These are phyloP conservation scores for Tetranychus urticae DNA, from an alignment of 1,140 invertebrate species.

Conservation along the genomic window DNA sequence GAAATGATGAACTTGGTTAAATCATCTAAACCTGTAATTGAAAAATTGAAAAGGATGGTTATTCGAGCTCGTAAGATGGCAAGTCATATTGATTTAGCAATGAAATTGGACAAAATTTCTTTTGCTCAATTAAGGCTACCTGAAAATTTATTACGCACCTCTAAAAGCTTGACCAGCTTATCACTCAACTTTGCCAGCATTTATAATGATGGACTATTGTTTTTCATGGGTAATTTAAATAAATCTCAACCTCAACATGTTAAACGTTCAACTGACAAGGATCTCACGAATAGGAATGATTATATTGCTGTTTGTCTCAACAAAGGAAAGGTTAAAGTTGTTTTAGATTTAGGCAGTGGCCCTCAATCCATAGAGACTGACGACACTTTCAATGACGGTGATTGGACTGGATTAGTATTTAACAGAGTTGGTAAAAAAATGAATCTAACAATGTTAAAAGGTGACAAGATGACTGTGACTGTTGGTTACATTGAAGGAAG, in stretches of 20 bases:
- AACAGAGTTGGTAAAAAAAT: slow-evolving; percentile 55
- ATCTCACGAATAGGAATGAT: slow-evolving; percentile 26
- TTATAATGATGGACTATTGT: slow-evolving; percentile 49
- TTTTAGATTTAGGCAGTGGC: slow-evolving; percentile 70
- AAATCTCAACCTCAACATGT: slow-evolving; percentile 23
- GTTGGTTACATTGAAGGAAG: slow-evolving; percentile 36
- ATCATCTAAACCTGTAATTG: not conserved
- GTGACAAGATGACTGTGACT: slow-evolving; percentile 29
- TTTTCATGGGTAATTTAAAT: slow-evolving; percentile 56
- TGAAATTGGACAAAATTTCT: slow-evolving; percentile 55
- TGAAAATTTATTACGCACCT: slow-evolving; percentile 38
- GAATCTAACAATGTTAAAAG: slow-evolving; percentile 39
- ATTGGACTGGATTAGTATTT: slow-evolving; percentile 70
- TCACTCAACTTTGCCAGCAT: slow-evolving; percentile 59
- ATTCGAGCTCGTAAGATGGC: slow-evolving; percentile 40
- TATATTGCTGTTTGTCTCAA: slow-evolving; percentile 76
- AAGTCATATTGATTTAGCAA: slow-evolving; percentile 44
- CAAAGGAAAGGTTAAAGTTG: slow-evolving; percentile 59
- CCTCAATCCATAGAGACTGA: slow-evolving; percentile 37
- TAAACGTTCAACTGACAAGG: slow-evolving; percentile 29
- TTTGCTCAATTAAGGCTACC: slow-evolving; percentile 63
- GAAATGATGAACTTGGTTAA: not conserved
- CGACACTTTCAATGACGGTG: slow-evolving; percentile 39
- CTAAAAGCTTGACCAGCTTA: slow-evolving; percentile 59
- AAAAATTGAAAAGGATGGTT: not conserved